These are phyloP conservation scores for Ochropleura leucogaster DNA, from an alignment of 2,888 invertebrate species.

Conservation along the genomic window DNA sequence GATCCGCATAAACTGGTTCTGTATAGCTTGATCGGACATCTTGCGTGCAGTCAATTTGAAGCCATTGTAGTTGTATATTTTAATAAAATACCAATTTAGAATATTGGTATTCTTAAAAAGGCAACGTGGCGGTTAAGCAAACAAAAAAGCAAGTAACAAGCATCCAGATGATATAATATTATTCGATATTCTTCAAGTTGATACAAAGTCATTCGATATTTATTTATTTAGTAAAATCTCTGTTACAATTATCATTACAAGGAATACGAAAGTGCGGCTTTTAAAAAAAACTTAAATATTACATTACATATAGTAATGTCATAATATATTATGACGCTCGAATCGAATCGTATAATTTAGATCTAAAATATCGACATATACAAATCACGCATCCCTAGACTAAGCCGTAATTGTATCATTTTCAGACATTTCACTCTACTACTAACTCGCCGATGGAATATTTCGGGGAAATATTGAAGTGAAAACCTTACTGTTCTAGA, in stretches of 20 bases:
- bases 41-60: background rate
- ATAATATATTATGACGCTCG: background rate
- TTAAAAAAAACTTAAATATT: too few relatives aligned
- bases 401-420: constrained; percentile 53
- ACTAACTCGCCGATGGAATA: constrained; percentile 23
- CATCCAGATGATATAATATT: background rate
- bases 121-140: background rate
- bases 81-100: background rate
- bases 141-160: background rate
- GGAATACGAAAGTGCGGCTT: too few relatives aligned
- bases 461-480: constrained; percentile 14
- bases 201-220: background rate
- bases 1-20: too few relatives aligned
- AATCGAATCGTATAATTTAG: background rate
- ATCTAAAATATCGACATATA: background rate
- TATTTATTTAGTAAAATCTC: too few relatives aligned
- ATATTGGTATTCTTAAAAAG: background rate
- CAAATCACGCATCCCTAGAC: constrained; percentile 1
- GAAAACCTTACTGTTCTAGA: constrained; percentile 14
- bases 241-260: too few relatives aligned
- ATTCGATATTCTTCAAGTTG: background rate
- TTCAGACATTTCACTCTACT: constrained; percentile 34
- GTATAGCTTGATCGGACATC: too few relatives aligned
- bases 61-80: background rate
- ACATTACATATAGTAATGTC: too few relatives aligned